Conservation (phyloP, 92 coral and sea anemone genomes). For the Epizoanthus rinbou region DNA sequence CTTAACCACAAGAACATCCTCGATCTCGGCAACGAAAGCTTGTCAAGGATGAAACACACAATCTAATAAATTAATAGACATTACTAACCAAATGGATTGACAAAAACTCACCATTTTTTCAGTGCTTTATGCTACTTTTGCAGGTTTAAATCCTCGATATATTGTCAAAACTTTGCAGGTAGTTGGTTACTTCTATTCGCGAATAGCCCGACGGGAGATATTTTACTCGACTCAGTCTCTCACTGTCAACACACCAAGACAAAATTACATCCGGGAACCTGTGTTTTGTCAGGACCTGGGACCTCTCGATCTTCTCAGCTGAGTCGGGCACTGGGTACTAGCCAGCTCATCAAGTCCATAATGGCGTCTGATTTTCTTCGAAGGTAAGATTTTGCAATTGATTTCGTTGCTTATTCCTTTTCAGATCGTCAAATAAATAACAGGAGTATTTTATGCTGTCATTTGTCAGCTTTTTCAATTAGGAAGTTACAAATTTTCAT, state of each 20-base stretch:
- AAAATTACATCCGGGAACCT: constrained; percentile 48
- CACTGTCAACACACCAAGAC: background rate
- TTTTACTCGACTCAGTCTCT: constrained; percentile 5
- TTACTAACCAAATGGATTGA: background rate
- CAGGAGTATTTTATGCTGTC: background rate
- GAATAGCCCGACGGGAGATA: constrained; percentile 51
- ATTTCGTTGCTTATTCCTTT: background rate
- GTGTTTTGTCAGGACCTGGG: constrained; percentile 28
- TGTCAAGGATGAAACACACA: background rate
- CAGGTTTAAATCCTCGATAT: constrained; percentile 38
- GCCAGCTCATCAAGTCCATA: constrained; percentile 74
- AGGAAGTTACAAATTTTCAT: background rate
- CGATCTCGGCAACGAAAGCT: constrained; percentile 1
- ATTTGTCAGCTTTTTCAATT: background rate
- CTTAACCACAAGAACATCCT: constrained; percentile 6
- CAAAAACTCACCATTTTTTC: constrained; percentile 37
- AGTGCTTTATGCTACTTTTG: constrained; percentile 24
- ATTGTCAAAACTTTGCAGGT: constrained; percentile 67
- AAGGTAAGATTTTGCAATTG: constrained; percentile 51
- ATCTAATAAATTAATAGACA: background rate
- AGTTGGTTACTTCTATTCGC: constrained; percentile 48
- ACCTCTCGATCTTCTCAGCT: constrained; percentile 30
- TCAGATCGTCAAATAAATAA: background rate
- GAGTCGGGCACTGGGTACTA: constrained; percentile 38
- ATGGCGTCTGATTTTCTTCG: constrained; percentile 43